Evolutionary conservation across 2,888 invertebrate genomes (phyloP), one percentile per base, ranked within the genome.

Genomic region (Schizaphis graminum): DNA sequence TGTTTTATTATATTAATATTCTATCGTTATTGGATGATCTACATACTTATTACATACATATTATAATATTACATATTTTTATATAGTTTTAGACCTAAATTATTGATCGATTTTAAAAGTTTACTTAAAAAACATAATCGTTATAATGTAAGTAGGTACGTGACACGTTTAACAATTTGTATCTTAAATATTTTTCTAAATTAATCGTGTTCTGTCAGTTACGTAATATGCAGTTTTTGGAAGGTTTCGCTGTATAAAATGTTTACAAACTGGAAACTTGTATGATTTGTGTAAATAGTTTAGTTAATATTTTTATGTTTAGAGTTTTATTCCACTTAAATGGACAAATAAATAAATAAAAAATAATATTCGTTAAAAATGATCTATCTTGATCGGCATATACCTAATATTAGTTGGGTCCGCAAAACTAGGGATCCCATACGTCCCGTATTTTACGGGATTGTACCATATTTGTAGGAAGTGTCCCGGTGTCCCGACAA

Each of bases 171-270:
- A 41, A 61, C 5, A 7, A 35, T 47, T 53, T n/a, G 11, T 89
- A 89, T 61, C 28, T 26, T 7, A 4, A 91, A n/a, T 91, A 26
- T 86, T 86, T 86, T 91, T 11, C 47, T 26, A 41, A 91, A 91
- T 41, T 91, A 53, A 24, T 24, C 77, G 11, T 56, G 47, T 41
- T 41, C 26, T 91, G 21, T 89, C 49, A 11, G 56, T 91, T 92
- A 67, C 49, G 35, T 35, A 87, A 67, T 61, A 4, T 87, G 8
- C n/a, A n/a, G 57, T 16, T 87, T 87, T 92, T 61, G 57, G 86
- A 92, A 92, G 92, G 61, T 92, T 92, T 87, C 61, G 8, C 21
- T 35, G 10, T 61, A 86, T 91, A 53, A 84, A 91, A 56, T 35
- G 24, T 86, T 21, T 24, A 56, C 24, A 44, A 77, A 61, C n/a